A percentile compares a stretch with the other conserved stretches of the same genome.
These are phyloP conservation scores for Pocillopora verrucosa DNA, from an alignment of 64 coral and sea anemone species.

Conservation along the genomic window DNA sequence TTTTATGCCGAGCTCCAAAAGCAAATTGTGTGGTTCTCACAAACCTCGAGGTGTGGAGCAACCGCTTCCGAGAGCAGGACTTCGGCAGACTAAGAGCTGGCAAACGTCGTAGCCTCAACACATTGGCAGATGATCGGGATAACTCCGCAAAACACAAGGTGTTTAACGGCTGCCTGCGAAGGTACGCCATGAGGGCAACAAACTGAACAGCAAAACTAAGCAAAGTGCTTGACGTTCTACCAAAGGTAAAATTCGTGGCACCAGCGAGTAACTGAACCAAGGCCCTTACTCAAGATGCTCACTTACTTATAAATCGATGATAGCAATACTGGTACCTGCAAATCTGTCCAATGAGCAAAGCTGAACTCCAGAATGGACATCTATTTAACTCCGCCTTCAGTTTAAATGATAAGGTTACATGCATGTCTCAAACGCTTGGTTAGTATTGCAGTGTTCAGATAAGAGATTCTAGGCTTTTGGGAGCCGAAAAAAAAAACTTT, in stretches of 20 bases:
- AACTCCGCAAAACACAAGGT: neutral
- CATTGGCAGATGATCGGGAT: neutral
- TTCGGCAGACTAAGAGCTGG: neutral
- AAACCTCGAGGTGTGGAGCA: neutral
- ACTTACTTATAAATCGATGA: no score
- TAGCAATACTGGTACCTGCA: neutral
- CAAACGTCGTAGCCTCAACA: neutral
- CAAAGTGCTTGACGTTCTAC: neutral
- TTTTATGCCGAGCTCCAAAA: neutral
- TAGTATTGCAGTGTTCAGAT: no score
- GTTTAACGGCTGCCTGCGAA: neutral
- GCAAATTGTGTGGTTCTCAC: neutral
- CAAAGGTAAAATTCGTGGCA: no score
- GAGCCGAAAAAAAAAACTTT: no score
- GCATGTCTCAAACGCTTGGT: no score
- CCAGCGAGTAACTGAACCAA: no score
- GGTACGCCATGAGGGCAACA: neutral
- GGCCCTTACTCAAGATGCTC: no score
- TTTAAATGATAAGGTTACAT: neutral
- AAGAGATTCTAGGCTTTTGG: no score
- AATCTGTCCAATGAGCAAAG: neutral
- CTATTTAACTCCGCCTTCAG: neutral
- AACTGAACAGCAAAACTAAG: neutral
- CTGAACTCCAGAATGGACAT: neutral
- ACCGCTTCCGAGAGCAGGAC: neutral